These are phyloP conservation scores for Psilanteris sp. DNA, from an alignment of 1,140 invertebrate genomes.

Conservation along the genomic window DNA sequence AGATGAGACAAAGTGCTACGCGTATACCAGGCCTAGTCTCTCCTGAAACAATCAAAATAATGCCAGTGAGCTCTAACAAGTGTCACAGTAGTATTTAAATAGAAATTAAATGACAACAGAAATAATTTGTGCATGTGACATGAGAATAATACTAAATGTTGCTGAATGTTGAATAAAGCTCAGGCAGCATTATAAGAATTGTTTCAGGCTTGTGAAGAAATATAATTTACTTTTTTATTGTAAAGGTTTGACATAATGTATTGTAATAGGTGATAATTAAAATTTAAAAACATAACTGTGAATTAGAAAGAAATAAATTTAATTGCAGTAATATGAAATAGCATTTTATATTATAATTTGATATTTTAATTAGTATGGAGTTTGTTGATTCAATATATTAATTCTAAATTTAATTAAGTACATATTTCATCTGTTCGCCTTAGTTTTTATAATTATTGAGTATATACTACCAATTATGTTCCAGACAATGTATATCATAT, in stretches of 20 bases:
- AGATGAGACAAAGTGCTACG: slow-evolving; percentile 56
- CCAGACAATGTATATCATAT: too few species aligned
- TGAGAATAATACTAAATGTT: slow-evolving; percentile 50
- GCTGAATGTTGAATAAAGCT: slow-evolving; percentile 67
- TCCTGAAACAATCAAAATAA: slow-evolving; percentile 81
- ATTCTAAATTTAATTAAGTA: too few species aligned
- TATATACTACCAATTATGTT: too few species aligned
- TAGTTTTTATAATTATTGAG: too few species aligned
- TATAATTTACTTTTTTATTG: slow-evolving; percentile 64
- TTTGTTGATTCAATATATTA: too few species aligned
- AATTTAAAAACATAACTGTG: too few species aligned
- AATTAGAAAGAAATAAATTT: too few species aligned
- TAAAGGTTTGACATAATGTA: too few species aligned
- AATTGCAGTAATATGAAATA: too few species aligned
- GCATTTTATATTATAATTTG: slow-evolving; percentile 1
- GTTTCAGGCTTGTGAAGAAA: slow-evolving; percentile 76
- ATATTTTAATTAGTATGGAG: too few species aligned
- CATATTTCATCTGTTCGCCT: too few species aligned
- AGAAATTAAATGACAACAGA: slow-evolving; percentile 52
- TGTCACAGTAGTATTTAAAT: slow-evolving; percentile 32
- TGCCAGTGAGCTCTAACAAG: slow-evolving; percentile 75
- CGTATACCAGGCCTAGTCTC: slow-evolving; percentile 70
- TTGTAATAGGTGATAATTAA: too few species aligned
- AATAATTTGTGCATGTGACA: slow-evolving; percentile 61
- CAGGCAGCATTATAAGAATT: slow-evolving; percentile 80